Percentiles rank a stretch among this genome's conserved stretches.
These are phyloP conservation scores for Catharus minimus DNA, from an alignment of 2,113 vertebrate genomes.

Conservation along the genomic window DNA sequence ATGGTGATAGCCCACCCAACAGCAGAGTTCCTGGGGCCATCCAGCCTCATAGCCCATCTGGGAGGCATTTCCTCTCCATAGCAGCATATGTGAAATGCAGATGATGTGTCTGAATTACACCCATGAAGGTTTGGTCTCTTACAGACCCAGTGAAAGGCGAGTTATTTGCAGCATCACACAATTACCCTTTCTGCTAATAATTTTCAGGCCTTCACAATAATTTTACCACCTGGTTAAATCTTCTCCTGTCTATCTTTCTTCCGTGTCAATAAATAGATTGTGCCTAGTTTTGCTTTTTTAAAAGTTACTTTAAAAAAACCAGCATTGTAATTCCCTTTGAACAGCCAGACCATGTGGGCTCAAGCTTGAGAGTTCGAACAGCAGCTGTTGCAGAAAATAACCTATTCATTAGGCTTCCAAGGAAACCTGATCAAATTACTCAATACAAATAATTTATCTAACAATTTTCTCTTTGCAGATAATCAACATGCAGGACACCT, in stretches of 20 bases:
- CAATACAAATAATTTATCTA: constrained; percentile 58
- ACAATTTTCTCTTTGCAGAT: constrained; percentile 14
- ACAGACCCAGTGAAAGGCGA: not conserved
- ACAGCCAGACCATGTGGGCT: constrained; percentile 4
- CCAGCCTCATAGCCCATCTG: not conserved
- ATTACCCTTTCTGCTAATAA: not conserved
- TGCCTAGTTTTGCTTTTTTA: not conserved
- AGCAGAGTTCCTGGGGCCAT: not conserved
- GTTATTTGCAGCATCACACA: not conserved
- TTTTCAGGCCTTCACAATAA: not conserved
- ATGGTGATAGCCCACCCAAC: not conserved
- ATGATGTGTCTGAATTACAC: not conserved
- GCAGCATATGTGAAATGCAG: not conserved
- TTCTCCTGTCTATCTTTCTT: not conserved
- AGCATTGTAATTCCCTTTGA: constrained; percentile 22
- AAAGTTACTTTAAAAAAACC: not conserved
- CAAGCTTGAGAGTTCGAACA: constrained; percentile 21
- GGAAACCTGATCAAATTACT: constrained; percentile 46
- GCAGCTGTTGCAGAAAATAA: constrained; percentile 60
- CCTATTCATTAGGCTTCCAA: constrained; percentile 48
- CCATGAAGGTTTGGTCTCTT: not conserved
- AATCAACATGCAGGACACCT: not conserved
- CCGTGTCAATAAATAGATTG: not conserved
- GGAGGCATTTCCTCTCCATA: not conserved
- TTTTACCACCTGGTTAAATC: not conserved